These are phyloP conservation scores for Nycteola revayana DNA, from an alignment of 2,888 invertebrate species.

Conservation along the genomic window DNA sequence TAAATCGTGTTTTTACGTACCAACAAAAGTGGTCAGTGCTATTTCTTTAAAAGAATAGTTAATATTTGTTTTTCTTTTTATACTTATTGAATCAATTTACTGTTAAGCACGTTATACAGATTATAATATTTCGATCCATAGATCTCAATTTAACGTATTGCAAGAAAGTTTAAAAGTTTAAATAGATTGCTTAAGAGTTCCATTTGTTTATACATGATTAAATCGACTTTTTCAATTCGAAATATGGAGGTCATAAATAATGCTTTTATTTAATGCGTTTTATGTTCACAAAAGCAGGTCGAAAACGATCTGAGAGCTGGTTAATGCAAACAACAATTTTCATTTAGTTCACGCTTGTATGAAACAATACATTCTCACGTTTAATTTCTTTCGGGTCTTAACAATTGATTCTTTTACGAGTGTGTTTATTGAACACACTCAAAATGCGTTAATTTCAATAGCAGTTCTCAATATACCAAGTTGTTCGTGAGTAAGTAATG, in stretches of 20 bases:
- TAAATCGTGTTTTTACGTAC: conserved; percentile 32
- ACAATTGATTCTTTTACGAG: conserved; percentile 80
- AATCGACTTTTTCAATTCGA: conserved; percentile 60
- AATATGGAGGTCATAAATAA: conserved; percentile 64
- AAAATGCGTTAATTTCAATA: conserved; percentile 71
- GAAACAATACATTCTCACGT: conserved; percentile 82
- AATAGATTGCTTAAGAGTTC: too few species aligned
- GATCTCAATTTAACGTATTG: too few species aligned
- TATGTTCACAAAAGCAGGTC: conserved; percentile 75
- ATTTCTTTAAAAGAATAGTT: too few species aligned
- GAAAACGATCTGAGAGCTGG: conserved; percentile 78
- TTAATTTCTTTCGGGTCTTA: conserved; percentile 77
- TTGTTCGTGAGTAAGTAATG: conserved; percentile 25
- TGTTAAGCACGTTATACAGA: too few species aligned
- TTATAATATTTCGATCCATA: too few species aligned
- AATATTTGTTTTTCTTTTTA: too few species aligned
- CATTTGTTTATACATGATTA: conserved; percentile 39
- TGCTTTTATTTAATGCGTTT: conserved; percentile 73
- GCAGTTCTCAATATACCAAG: conserved; percentile 48
- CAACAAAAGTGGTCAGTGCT: conserved; percentile 28
- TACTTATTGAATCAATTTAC: too few species aligned
- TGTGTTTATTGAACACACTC: conserved; percentile 78
- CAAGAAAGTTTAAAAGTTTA: too few species aligned
- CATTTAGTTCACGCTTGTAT: conserved; percentile 74
- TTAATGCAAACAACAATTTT: conserved; percentile 72